phyloP scores from a whole-genome alignment of 2,797 vertebrate genomes.

The Micromesistius poutassou region DNA sequence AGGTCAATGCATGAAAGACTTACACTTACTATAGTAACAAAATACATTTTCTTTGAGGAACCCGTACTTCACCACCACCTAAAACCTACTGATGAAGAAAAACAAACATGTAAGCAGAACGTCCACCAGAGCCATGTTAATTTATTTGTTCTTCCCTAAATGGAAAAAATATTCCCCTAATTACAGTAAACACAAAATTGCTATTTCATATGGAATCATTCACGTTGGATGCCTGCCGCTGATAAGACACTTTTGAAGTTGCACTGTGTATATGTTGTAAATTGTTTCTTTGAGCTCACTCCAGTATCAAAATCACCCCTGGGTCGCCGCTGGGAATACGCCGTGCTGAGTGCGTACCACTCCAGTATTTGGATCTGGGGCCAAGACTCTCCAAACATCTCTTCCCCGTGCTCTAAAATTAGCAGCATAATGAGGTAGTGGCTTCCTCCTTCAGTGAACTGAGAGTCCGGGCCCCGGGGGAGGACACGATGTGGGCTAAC shows the following conservation, averaged over 20 bases:
- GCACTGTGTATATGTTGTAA: conserved; percentile 78
- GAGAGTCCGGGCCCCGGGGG: conserved; percentile 70
- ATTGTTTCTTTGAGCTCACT: conserved; percentile 79
- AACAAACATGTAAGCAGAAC: conserved; percentile 40
- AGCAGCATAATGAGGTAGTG: conserved; percentile 77
- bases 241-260: conserved; percentile 85
- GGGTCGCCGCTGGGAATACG: conserved; percentile 70
- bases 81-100: conserved; percentile 22
- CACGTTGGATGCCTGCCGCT: conserved; percentile 75
- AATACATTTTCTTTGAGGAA: not conserved
- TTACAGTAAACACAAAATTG: conserved; percentile 80
- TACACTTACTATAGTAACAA: not conserved
- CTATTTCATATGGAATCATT: conserved; percentile 86
- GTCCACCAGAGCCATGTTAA: conserved; percentile 66
- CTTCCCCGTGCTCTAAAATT: conserved; percentile 81
- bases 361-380: conserved; percentile 67
- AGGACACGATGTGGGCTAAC: conserved; percentile 71
- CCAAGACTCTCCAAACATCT: conserved; percentile 76
- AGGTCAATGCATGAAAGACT: not conserved
- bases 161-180: conserved; percentile 79
- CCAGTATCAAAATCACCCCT: conserved; percentile 78
- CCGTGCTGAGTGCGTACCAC: conserved; percentile 64
- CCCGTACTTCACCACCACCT: conserved; percentile 18
- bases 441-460: conserved; percentile 78
- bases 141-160: conserved; percentile 82